Base-by-base conservation (phyloP, 2,113 vertebrate species). In the Chamaea fasciata region DNA sequence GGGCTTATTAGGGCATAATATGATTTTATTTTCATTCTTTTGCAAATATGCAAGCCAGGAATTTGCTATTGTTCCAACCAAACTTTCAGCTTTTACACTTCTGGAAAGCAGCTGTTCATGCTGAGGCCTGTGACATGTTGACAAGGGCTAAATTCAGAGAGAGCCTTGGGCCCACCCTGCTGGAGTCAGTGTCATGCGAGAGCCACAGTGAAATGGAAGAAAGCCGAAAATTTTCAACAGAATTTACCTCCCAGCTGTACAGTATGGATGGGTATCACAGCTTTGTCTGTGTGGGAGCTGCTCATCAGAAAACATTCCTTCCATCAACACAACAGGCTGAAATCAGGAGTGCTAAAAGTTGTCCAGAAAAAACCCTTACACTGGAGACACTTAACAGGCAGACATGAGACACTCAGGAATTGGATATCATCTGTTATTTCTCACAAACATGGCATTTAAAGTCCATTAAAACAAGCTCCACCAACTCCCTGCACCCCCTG, bases 401-500 rank as follows among this genome's bases (percentile, higher is more conserved):
- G 63, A 57, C 90, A 76, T 15, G 3, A 78, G 86, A 52, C 64
- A 50, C 57, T 53, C 31, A 33, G 68, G 68, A 80, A 81, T 8
- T 47, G 24, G n/a, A 1, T 24, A 85, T 96, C 78, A 90, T 50
- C 65, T 77, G 67, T 47, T 83, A 22, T 39, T 92, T 80, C 56
- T 71, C 76, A 86, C 55, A 47, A 83, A 77, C 35, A 59, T 16
- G 23, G 12, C 73, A 77, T 50, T 74, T 74, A 10, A 79, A 94
- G 59, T n/a, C 78, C 87, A 88, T 77, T 85, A 74, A 84, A 95
- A 95, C 46, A 65, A 92, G 47, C 8, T 86, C 75, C 63, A 77
- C 47, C 59, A 88, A 13, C 30, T 80, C 76, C 33, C 63, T 33
- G 49, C 30, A 83, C 37, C 28, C 70, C 85, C 70, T 80, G 59